Evolutionary conservation across 2,888 invertebrate genomes (phyloP).

Genomic region (Actias luna): DNA sequence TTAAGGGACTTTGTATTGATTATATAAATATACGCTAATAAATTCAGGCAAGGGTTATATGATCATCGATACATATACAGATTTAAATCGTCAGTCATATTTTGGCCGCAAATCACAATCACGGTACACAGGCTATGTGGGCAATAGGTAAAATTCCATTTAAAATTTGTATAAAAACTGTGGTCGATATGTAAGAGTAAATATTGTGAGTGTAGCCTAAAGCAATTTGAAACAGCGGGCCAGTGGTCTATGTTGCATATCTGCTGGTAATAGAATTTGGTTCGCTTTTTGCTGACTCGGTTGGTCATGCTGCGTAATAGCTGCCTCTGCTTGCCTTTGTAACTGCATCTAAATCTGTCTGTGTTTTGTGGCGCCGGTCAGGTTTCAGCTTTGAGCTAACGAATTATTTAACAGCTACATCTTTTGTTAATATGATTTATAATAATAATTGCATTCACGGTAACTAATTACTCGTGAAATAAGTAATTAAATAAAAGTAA

Average conservation of each 20-base stretch:
- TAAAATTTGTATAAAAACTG: constrained; percentile 62
- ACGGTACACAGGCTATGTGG: background rate
- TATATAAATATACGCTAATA: background rate
- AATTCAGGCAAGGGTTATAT: background rate
- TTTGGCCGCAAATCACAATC: background rate
- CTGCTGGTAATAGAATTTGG: constrained; percentile 80
- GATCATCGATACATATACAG: background rate
- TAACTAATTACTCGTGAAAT: background rate
- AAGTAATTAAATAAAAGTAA: too few species aligned
- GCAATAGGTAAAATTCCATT: constrained; percentile 49
- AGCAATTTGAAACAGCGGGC: constrained; percentile 76
- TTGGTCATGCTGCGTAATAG: constrained; percentile 67
- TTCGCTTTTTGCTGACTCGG: constrained; percentile 76
- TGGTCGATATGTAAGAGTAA: constrained; percentile 63
- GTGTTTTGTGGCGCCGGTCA: constrained; percentile 55
- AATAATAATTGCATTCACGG: background rate
- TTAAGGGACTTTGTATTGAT: too few species aligned
- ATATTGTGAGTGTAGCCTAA: constrained; percentile 76
- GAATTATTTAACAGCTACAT: background rate
- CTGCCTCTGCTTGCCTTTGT: constrained; percentile 73
- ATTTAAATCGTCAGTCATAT: background rate
- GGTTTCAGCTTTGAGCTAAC: constrained; percentile 1
- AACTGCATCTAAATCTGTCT: constrained; percentile 76
- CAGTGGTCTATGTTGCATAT: constrained; percentile 81
- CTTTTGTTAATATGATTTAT: background rate